Conservation (phyloP, 2,797 vertebrate species). For the Malacoctenus gilli region DNA sequence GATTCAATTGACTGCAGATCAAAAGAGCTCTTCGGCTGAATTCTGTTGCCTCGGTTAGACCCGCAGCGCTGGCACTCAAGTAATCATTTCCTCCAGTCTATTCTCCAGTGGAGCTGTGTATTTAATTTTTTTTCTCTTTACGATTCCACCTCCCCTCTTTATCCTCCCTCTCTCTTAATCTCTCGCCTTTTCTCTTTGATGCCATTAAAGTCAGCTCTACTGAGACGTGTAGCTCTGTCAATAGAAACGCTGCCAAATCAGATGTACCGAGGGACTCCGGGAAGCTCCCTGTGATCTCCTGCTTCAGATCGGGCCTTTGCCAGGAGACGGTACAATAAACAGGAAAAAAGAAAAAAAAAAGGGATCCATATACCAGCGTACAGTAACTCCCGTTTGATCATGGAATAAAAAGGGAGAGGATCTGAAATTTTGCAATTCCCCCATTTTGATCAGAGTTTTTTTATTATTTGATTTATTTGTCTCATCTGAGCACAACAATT, state of each 20-base stretch:
- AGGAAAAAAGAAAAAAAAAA: slow-evolving; percentile 6
- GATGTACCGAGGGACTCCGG: slow-evolving; percentile 49
- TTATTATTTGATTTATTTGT: neutral
- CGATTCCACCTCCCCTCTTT: slow-evolving; percentile 8
- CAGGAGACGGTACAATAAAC: slow-evolving; percentile 25
- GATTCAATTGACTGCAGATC: slow-evolving; percentile 59
- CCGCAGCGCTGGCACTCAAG: slow-evolving; percentile 50
- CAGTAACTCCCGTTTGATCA: slow-evolving; percentile 27
- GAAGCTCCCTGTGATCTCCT: slow-evolving; percentile 53
- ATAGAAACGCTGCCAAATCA: slow-evolving; percentile 60
- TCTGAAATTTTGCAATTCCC: neutral
- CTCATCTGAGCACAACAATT: slow-evolving; percentile 16
- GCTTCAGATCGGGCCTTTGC: slow-evolving; percentile 37
- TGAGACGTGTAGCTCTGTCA: slow-evolving; percentile 53
- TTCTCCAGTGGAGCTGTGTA: slow-evolving; percentile 15
- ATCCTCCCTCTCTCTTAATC: slow-evolving; percentile 24
- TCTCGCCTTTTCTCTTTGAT: slow-evolving; percentile 42
- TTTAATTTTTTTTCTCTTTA: slow-evolving; percentile 35
- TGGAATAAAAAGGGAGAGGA: slow-evolving; percentile 10
- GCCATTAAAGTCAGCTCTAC: slow-evolving; percentile 49
- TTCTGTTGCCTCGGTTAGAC: slow-evolving; percentile 60
- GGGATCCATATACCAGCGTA: slow-evolving; percentile 3
- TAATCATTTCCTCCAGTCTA: slow-evolving; percentile 29
- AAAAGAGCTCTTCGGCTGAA: slow-evolving; percentile 41
- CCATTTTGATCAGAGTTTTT: slow-evolving; percentile 25